These are phyloP conservation scores for Papilio xuthus DNA, from an alignment of 1,140 invertebrate genomes.

Conservation along the genomic window DNA sequence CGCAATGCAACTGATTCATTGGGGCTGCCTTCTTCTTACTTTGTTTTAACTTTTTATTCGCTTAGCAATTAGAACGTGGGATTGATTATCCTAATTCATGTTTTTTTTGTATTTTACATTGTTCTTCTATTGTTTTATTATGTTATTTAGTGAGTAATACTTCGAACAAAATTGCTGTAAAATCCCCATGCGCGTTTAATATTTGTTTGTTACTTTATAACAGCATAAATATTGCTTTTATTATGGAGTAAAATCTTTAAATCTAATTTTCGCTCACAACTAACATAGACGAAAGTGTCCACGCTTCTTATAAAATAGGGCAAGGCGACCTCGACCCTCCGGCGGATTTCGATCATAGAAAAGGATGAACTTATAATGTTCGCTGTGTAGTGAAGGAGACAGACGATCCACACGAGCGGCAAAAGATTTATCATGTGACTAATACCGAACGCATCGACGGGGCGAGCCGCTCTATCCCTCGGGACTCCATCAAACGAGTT, in stretches of 20 bases:
- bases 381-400: conserved; percentile 61
- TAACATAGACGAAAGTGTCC: conserved; percentile 66
- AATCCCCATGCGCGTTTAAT: not conserved
- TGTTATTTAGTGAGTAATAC: not conserved
- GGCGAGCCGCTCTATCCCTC: conserved; percentile 62
- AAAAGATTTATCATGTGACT: conserved; percentile 80
- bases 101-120: not conserved
- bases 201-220: conserved; percentile 12
- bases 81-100: conserved; percentile 4
- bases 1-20: conserved; percentile 31
- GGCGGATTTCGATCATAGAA: conserved; percentile 67
- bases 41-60: conserved; percentile 23
- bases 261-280: conserved; percentile 57
- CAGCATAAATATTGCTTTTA: conserved; percentile 22
- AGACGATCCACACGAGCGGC: conserved; percentile 56
- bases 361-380: conserved; percentile 62
- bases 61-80: conserved; percentile 2
- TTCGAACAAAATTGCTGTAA: not conserved
- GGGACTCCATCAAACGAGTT: conserved; percentile 81
- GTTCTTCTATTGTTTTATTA: conserved; percentile 17
- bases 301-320: conserved; percentile 67
- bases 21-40: not conserved
- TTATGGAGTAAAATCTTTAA: conserved; percentile 28
- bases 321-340: conserved; percentile 67
- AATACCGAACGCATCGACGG: conserved; percentile 75